Evolutionary conservation across 2,113 vertebrate genomes (phyloP), one percentile per base, ranked within the genome.

Genomic region (Corythornis vintsioides): DNA sequence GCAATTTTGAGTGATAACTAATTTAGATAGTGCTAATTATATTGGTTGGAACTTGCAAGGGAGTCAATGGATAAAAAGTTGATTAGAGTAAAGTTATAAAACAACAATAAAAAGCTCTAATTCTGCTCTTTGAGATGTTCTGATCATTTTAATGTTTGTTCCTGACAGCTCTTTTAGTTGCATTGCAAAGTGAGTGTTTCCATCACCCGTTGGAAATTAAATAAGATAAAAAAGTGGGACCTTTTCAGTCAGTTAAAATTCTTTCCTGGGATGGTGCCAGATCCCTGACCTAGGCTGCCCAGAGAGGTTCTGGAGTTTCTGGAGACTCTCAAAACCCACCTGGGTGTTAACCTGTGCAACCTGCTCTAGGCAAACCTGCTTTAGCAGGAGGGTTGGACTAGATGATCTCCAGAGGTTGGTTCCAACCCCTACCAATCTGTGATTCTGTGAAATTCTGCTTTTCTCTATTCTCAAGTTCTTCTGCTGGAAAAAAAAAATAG

Each of bases 11-110:
- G 89, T 93, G 97, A 98, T 98, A 98, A 98, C 97, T 98, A 98
- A 98, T 98, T 98, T 98, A 98, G 98, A 98, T 98, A 98, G 96
- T 63, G 81, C 94, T 98, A 98, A 98, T 98, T 98, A 97, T 97
- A 96, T 97, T 98, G 97, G 95, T 92, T 90, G 88, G 94, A 92
- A 92, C 88, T 97, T 94, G 89, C 88, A 94, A 94, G 60, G 70
- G 78, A 96, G 86, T 75, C 88, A 91, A 48, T 89, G 93, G 94
- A 96, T 96, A 95, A 92, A 89, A 96, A 95, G 83, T 97, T 97
- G 97, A 98, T 98, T 98, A 98, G 92, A 94, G 88, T 43, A 92
- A 97, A 97, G 94, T 97, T 97, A 97, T 93, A 92, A 95, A 96
- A 96, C 94, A 97, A 97, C 95, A 92, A 86, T 85, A 86, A 94